A percentile compares a stretch with the other conserved stretches of the same genome.
These are phyloP conservation scores for Drosophila macrothrix DNA, from an alignment of 2,888 invertebrate genomes.

Conservation along the genomic window DNA sequence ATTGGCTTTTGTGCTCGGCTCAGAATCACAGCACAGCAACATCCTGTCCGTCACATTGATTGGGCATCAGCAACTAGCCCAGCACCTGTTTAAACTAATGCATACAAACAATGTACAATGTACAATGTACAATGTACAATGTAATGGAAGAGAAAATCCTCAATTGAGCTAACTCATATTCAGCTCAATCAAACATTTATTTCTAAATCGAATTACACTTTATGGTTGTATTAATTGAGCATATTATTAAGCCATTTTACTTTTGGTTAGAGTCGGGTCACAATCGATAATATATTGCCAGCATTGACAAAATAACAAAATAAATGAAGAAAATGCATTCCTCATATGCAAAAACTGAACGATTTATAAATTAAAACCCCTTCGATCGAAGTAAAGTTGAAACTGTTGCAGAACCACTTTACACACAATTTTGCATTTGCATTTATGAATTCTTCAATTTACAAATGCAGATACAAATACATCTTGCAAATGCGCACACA, in stretches of 20 bases:
- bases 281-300: background rate
- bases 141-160: too few relatives aligned
- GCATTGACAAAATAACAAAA: background rate
- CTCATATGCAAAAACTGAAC: background rate
- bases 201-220: background rate
- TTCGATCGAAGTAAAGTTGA: background rate
- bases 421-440: background rate
- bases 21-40: conserved; percentile 22
- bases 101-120: too few relatives aligned
- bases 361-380: background rate
- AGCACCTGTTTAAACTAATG: background rate
- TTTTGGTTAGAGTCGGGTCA: background rate
- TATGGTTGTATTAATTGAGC: background rate
- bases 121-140: too few relatives aligned
- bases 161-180: background rate
- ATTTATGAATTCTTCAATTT: background rate
- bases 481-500: background rate
- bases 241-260: background rate
- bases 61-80: conserved; percentile 1
- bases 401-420: background rate
- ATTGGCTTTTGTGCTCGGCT: conserved; percentile 48
- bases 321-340: background rate
- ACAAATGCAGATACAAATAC: background rate
- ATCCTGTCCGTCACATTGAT: conserved; percentile 12
- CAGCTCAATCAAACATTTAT: background rate